Evolutionary conservation across 2,797 vertebrate species (phyloP).

Genomic region (Oreortyx pictus): DNA sequence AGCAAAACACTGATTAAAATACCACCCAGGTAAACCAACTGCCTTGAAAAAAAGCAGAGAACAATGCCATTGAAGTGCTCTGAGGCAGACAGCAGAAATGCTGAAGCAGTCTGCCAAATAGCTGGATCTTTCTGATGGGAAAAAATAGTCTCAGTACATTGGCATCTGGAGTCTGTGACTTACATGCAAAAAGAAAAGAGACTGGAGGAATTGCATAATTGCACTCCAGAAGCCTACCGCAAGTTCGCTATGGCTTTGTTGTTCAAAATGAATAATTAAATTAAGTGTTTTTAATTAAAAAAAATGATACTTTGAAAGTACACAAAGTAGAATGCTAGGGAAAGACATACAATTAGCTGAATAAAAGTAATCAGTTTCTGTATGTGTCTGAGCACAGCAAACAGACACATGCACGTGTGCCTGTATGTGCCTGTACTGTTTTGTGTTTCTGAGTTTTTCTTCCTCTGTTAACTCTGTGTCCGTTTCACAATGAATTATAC

Average conservation of each 20-base stretch:
- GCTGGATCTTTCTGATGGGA: conserved; percentile 67
- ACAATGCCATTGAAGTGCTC: conserved; percentile 20
- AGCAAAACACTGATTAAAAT: conserved; percentile 38
- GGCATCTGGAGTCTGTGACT: conserved; percentile 46
- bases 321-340: neutral
- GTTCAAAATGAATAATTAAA: neutral
- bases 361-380: conserved; percentile 11
- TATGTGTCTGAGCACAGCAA: neutral
- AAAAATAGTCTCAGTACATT: conserved; percentile 53
- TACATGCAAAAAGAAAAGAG: conserved; percentile 38
- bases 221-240: conserved; percentile 26
- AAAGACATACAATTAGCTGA: neutral
- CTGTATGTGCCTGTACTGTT: neutral
- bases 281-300: conserved; percentile 44
- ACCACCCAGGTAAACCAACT: conserved; percentile 49
- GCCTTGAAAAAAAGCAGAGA: conserved; percentile 42
- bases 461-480: conserved; percentile 38
- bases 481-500: conserved; percentile 63
- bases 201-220: conserved; percentile 5
- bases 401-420: neutral
- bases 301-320: conserved; percentile 13
- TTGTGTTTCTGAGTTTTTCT: conserved; percentile 30
- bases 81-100: conserved; percentile 58
- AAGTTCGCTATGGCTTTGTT: neutral
- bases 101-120: conserved; percentile 65